Percentiles rank a stretch among this genome's conserved stretches.
Evolutionary conservation across 1,140 invertebrate species (phyloP).

Genomic region (Acromyrmex heyeri): DNA sequence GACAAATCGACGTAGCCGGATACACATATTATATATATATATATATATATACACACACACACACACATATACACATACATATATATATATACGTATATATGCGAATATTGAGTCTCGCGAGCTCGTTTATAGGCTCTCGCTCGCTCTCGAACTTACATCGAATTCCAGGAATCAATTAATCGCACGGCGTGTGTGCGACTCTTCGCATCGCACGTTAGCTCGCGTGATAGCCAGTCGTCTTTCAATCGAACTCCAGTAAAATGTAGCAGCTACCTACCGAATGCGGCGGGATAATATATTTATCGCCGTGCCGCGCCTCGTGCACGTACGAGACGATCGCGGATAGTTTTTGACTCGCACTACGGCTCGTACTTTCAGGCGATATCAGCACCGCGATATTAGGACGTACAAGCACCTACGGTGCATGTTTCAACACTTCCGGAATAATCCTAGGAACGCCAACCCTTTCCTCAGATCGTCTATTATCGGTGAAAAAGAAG

Average conservation of each 20-base stretch:
- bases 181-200: slow-evolving; percentile 60
- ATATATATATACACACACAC: background rate
- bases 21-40: background rate
- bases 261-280: slow-evolving; percentile 67
- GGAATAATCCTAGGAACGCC: background rate
- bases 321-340: slow-evolving; percentile 48
- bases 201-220: slow-evolving; percentile 73
- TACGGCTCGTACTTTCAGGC: slow-evolving; percentile 33
- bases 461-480: background rate
- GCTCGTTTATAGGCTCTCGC: slow-evolving; percentile 52
- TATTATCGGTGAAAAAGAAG: background rate
- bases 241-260: slow-evolving; percentile 74
- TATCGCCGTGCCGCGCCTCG: slow-evolving; percentile 36
- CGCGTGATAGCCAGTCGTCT: slow-evolving; percentile 77
- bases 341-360: slow-evolving; percentile 53
- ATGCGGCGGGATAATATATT: slow-evolving; percentile 72
- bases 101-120: slow-evolving; percentile 27
- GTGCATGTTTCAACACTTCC: background rate
- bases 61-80: too few relatives aligned
- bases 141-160: slow-evolving; percentile 49
- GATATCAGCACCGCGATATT: slow-evolving; percentile 44
- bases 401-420: background rate
- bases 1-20: slow-evolving; percentile 6
- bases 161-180: slow-evolving; percentile 75
- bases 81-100: background rate